Evolutionary conservation across 2,113 vertebrate genomes (phyloP).

Genomic region (Tachysurus fulvidraco): DNA sequence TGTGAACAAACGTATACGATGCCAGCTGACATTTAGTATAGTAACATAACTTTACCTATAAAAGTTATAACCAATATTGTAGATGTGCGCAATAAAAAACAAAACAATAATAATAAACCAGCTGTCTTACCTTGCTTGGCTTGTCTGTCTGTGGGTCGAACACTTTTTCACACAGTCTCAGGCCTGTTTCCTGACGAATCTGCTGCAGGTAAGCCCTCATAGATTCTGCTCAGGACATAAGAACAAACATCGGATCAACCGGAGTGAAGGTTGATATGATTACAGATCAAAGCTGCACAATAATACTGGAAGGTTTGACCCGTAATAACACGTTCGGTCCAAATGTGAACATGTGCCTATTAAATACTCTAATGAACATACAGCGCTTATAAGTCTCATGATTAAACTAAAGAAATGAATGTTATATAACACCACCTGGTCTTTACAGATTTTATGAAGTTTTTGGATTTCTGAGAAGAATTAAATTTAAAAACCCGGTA

Average conservation of each 20-base stretch:
- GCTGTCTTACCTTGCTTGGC: slow-evolving; percentile 89
- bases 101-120: neutral
- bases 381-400: neutral
- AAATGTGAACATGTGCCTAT: neutral
- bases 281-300: neutral
- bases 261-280: neutral
- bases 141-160: slow-evolving; percentile 98
- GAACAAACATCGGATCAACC: neutral
- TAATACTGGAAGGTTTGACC: neutral
- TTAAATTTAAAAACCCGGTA: too few species aligned
- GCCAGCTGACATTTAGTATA: neutral
- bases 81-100: neutral
- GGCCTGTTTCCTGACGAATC: slow-evolving; percentile 92
- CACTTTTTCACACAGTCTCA: slow-evolving; percentile 94
- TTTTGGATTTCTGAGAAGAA: neutral
- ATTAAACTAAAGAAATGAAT: neutral
- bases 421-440: neutral
- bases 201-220: slow-evolving; percentile 98
- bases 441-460: neutral
- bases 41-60: neutral
- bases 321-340: neutral
- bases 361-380: neutral
- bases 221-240: slow-evolving; percentile 73
- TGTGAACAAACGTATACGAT: neutral
- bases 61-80: neutral